Conservation (phyloP, 2,113 vertebrate genomes). For the Ptychochromis oligacanthus region DNA sequence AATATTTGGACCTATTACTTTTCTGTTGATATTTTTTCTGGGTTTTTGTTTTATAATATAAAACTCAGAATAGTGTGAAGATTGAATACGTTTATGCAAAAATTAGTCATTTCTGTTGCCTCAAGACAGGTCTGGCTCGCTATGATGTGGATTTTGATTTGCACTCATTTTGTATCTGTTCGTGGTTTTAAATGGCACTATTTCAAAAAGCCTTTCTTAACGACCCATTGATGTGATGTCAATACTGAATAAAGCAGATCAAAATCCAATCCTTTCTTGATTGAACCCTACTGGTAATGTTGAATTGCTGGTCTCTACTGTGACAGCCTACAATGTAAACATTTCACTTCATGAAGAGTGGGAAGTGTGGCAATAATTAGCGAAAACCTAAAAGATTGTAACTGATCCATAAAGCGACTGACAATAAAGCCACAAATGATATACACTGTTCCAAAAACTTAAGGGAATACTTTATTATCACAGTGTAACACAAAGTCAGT, state of each 20-base stretch:
- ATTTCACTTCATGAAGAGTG: not conserved
- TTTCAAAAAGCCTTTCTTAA: not conserved
- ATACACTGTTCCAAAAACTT: no score
- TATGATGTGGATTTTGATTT: not conserved
- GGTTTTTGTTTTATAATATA: no score
- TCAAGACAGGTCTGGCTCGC: not conserved
- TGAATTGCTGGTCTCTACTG: not conserved
- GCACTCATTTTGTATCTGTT: not conserved
- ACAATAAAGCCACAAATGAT: not conserved
- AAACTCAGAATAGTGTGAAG: not conserved
- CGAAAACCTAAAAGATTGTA: not conserved
- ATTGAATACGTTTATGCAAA: not conserved
- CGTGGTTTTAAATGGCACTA: not conserved
- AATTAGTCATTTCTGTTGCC: not conserved
- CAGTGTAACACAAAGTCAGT: not conserved
- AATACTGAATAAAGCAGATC: not conserved
- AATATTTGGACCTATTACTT: not conserved
- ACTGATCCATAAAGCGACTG: not conserved
- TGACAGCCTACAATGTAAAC: not conserved
- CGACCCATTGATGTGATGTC: not conserved
- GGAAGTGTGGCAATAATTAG: not conserved
- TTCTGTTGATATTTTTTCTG: not conserved
- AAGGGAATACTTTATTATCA: not conserved
- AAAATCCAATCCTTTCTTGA: no score
- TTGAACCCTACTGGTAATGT: not conserved